These are phyloP conservation scores for Hetaerina titia DNA, from an alignment of 2,888 invertebrate species.

Conservation along the genomic window DNA sequence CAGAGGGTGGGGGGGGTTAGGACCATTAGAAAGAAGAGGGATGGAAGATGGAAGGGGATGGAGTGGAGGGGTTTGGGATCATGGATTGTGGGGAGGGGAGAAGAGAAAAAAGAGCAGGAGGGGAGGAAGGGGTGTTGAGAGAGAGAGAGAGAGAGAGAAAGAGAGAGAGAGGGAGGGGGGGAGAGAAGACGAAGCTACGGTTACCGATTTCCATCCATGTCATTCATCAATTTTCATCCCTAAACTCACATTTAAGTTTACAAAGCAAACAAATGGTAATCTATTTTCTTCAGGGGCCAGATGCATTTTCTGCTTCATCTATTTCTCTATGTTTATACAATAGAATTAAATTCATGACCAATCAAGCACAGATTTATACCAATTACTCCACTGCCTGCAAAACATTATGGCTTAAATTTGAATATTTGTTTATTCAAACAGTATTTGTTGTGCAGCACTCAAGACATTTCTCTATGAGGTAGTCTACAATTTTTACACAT, in stretches of 20 bases:
- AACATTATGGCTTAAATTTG: slow-evolving; percentile 9
- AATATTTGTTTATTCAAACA: slow-evolving; percentile 35
- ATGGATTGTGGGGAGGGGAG: neutral
- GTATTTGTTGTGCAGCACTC: slow-evolving; percentile 11
- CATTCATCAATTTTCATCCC: slow-evolving; percentile 64
- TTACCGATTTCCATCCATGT: slow-evolving; percentile 66
- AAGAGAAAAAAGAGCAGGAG: neutral
- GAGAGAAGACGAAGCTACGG: slow-evolving; percentile 67
- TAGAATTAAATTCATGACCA: slow-evolving; percentile 35
- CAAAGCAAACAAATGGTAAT: slow-evolving; percentile 53
- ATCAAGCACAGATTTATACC: slow-evolving; percentile 52
- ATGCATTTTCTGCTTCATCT: slow-evolving; percentile 52
- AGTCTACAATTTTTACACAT: slow-evolving; percentile 61
- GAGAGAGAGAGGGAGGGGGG: neutral
- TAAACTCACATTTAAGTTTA: slow-evolving; percentile 62
- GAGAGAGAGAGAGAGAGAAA: slow-evolving; percentile 9
- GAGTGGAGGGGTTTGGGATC: neutral
- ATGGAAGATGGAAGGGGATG: neutral
- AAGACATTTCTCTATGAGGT: slow-evolving; percentile 23
- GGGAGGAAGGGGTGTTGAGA: neutral
- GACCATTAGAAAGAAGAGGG: neutral
- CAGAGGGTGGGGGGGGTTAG: neutral
- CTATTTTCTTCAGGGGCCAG: slow-evolving; percentile 65
- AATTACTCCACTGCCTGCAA: slow-evolving; percentile 54
- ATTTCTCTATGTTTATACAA: slow-evolving; percentile 52